These are phyloP conservation scores for Bombus cullumanus DNA, from an alignment of 1,140 invertebrate genomes.

Conservation along the genomic window DNA sequence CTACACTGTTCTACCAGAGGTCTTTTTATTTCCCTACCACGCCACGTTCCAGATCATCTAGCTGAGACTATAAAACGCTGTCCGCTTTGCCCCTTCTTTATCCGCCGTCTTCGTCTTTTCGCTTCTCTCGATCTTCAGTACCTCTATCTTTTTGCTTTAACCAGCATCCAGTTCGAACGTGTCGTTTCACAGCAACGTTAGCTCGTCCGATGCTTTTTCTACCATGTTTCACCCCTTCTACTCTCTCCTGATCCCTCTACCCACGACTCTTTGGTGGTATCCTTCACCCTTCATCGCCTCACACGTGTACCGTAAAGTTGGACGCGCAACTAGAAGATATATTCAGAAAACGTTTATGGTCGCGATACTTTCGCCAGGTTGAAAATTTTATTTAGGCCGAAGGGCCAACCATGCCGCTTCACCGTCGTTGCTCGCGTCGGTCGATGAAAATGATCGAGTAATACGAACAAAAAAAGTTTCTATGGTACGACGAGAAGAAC, in stretches of 20 bases:
- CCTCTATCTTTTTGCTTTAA: constrained; percentile 16
- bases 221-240: neutral
- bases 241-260: neutral
- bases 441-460: neutral
- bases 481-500: neutral
- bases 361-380: constrained; percentile 49
- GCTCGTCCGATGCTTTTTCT: constrained; percentile 51
- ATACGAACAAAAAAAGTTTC: neutral
- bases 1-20: constrained; percentile 37
- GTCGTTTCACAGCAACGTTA: constrained; percentile 72
- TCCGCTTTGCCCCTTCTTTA: constrained; percentile 49
- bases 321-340: constrained; percentile 73
- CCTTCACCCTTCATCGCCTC: constrained; percentile 68
- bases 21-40: constrained; percentile 73
- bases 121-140: neutral
- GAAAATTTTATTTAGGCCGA: constrained; percentile 71
- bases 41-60: constrained; percentile 76
- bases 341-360: constrained; percentile 72
- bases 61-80: constrained; percentile 76
- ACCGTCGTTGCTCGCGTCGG: neutral
- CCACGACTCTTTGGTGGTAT: constrained; percentile 22
- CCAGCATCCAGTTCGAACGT: constrained; percentile 68
- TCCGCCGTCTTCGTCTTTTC: neutral
- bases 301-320: constrained; percentile 74
- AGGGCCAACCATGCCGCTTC: neutral